Evolutionary conservation across 2,797 vertebrate genomes (phyloP).

Genomic region (Bryconaethiops microstoma): DNA sequence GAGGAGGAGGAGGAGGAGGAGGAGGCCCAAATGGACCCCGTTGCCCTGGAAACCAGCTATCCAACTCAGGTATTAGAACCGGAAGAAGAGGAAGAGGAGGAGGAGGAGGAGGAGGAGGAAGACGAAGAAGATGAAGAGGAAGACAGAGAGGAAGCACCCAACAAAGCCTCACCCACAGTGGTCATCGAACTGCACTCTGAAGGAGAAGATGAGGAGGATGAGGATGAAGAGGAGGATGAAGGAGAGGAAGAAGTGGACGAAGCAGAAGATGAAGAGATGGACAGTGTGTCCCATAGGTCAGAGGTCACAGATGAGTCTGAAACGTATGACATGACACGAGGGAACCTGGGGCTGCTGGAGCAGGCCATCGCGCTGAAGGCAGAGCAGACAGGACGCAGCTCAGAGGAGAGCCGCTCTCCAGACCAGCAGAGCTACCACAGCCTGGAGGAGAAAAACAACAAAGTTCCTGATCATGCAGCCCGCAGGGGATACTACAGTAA

Average conservation of each 20-base stretch:
- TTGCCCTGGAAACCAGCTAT: conserved; percentile 62
- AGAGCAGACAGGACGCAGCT: conserved; percentile 83
- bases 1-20: conserved; percentile 72
- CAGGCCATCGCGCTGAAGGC: conserved; percentile 96
- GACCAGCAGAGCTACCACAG: conserved; percentile 79
- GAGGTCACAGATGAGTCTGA: conserved; percentile 90
- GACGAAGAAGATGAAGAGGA: conserved; percentile 64
- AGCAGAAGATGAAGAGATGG: conserved; percentile 75
- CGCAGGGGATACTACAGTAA: conserved; percentile 85
- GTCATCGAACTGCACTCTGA: conserved; percentile 89
- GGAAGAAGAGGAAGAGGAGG: conserved; percentile 55
- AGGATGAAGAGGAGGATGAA: conserved; percentile 73
- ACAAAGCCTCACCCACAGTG: conserved; percentile 84
- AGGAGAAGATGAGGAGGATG: conserved; percentile 74
- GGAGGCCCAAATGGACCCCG: conserved; percentile 59
- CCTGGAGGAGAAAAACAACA: conserved; percentile 73
- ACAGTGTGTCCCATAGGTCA: conserved; percentile 85
- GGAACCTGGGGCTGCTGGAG: conserved; percentile 93
- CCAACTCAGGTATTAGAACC: conserved; percentile 71
- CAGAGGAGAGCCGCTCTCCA: conserved; percentile 79
- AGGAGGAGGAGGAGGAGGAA: conserved; percentile 63
- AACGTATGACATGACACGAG: conserved; percentile 93
- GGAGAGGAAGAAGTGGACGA: conserved; percentile 57
- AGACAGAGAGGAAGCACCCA: conserved; percentile 73
- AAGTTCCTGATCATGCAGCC: conserved; percentile 72